These are phyloP conservation scores for Hippopotamus amphibius DNA, from an alignment of 2,113 vertebrate species.

Conservation along the genomic window DNA sequence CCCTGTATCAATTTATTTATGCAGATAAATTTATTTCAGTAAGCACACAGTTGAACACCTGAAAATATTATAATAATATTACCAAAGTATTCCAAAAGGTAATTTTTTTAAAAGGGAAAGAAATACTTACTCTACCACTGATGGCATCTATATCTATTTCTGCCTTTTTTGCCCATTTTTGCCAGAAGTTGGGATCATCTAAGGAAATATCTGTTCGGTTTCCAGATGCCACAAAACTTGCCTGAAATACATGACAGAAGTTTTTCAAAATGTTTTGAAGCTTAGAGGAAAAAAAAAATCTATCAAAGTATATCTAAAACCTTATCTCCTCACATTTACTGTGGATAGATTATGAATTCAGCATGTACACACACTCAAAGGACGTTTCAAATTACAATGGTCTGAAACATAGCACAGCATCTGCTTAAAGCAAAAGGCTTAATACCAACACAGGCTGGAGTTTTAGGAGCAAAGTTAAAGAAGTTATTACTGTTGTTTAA, in stretches of 20 bases:
- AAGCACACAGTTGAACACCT: not conserved
- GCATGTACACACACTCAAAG: not conserved
- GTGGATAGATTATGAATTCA: not conserved
- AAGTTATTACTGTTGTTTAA: not conserved
- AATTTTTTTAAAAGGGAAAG: not conserved
- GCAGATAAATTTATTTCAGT: slow-evolving; percentile 24
- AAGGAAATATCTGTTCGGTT: slow-evolving; percentile 99
- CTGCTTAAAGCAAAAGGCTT: slow-evolving; percentile 21
- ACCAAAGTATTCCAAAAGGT: not conserved
- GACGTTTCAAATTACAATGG: not conserved
- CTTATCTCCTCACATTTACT: slow-evolving; percentile 30
- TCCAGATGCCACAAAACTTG: slow-evolving; percentile 99
- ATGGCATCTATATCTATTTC: slow-evolving; percentile 97
- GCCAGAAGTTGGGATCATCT: slow-evolving; percentile 99
- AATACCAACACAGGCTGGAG: not conserved
- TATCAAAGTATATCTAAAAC: slow-evolving; percentile 11
- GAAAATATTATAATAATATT: not conserved
- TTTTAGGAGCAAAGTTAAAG: not conserved
- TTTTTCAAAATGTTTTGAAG: slow-evolving; percentile 58
- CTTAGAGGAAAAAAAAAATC: not conserved
- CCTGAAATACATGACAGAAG: slow-evolving; percentile 88
- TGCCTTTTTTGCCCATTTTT: slow-evolving; percentile 99
- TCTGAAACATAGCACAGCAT: slow-evolving; percentile 9
- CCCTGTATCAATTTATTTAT: not conserved
- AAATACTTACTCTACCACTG: slow-evolving; percentile 95